Evolutionary conservation across 1,140 invertebrate genomes (phyloP).

Genomic region (Chymomyza costata): DNA sequence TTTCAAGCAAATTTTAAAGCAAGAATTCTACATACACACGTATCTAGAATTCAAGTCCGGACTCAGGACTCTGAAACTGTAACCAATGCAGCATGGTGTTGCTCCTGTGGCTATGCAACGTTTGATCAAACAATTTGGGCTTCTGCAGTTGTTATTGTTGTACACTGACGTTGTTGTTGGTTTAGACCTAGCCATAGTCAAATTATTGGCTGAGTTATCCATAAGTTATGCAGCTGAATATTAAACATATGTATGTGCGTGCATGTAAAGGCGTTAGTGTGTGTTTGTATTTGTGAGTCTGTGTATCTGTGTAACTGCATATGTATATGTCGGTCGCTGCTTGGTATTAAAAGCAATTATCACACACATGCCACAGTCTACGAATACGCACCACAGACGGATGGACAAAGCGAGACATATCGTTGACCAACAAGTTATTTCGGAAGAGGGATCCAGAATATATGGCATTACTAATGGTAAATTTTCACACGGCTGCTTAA

Average conservation of each 20-base stretch:
- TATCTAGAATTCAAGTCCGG: too few relatives aligned
- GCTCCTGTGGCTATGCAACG: constrained; percentile 60
- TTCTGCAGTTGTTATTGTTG: neutral
- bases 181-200: constrained; percentile 24
- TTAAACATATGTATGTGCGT: constrained; percentile 45
- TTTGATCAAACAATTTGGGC: too few relatives aligned
- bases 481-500: constrained; percentile 68
- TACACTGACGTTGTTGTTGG: constrained; percentile 2
- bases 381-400: constrained; percentile 9
- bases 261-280: too few relatives aligned
- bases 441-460: constrained; percentile 57
- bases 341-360: constrained; percentile 67
- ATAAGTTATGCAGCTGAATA: constrained; percentile 71
- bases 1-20: too few relatives aligned
- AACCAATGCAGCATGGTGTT: too few relatives aligned
- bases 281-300: neutral
- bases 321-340: constrained; percentile 15
- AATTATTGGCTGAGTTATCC: constrained; percentile 62
- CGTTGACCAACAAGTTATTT: constrained; percentile 43
- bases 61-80: neutral
- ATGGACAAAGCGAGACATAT: neutral
- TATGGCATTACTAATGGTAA: constrained; percentile 67
- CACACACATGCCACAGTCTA: constrained; percentile 20
- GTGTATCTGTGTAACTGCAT: constrained; percentile 1
- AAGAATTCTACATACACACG: too few relatives aligned